These are phyloP conservation scores for Pangasius mekongensis DNA, from an alignment of 2,797 vertebrate genomes.

Conservation along the genomic window DNA sequence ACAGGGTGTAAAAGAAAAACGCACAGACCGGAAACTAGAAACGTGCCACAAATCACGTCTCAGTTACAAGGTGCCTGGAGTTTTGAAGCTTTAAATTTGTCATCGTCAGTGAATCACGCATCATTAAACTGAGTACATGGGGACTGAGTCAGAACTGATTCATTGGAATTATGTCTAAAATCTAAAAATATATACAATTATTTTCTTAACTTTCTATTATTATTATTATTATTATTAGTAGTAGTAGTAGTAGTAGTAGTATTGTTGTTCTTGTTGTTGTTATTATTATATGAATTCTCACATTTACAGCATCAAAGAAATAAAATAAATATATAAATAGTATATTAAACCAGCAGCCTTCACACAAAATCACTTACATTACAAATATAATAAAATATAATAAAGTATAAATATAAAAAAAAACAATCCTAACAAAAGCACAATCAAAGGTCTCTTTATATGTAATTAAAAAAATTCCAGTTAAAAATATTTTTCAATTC, in stretches of 20 bases:
- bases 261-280: background rate
- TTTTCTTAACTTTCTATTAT: background rate
- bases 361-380: background rate
- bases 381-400: background rate
- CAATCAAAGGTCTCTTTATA: background rate
- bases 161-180: background rate
- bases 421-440: background rate
- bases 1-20: background rate
- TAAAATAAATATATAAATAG: background rate
- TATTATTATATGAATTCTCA: background rate
- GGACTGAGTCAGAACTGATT: background rate
- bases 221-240: conserved; percentile 1
- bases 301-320: background rate
- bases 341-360: background rate
- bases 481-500: background rate
- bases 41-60: background rate
- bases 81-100: background rate
- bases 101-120: background rate
- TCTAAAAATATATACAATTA: background rate
- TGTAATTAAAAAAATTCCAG: background rate
- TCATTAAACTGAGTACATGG: background rate
- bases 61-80: too few species aligned
- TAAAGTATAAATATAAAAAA: background rate
- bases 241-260: too few species aligned
- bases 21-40: background rate